Percentiles rank a stretch among this genome's conserved stretches.
Conservation (phyloP, 92 coral and sea anemone genomes). For the Diadumene lineata region DNA sequence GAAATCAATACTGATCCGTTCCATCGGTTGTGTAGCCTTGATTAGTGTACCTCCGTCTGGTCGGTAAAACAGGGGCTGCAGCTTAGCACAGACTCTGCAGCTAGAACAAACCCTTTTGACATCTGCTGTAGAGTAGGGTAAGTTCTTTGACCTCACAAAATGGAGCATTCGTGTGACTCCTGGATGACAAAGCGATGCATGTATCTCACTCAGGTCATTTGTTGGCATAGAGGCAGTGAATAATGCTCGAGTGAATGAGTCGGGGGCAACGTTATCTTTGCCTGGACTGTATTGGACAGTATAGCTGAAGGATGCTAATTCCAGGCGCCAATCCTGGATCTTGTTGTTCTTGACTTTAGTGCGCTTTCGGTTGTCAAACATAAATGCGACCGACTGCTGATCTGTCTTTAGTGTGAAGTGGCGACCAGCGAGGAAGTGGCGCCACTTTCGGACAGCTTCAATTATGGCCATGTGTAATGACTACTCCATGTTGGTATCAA, state of each 20-base stretch:
- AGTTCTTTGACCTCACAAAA: slow-evolving; percentile 42
- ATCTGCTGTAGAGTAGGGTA: slow-evolving; percentile 56
- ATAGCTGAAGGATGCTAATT: slow-evolving; percentile 34
- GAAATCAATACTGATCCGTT: slow-evolving; percentile 53
- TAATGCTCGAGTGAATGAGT: slow-evolving; percentile 27
- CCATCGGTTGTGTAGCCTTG: slow-evolving; percentile 56
- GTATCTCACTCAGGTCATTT: slow-evolving; percentile 26
- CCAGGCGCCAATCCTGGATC: slow-evolving; percentile 29
- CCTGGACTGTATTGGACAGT: slow-evolving; percentile 29
- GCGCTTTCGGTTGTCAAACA: slow-evolving; percentile 53
- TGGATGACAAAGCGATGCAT: slow-evolving; percentile 47
- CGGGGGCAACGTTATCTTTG: slow-evolving; percentile 38
- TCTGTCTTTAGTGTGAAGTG: slow-evolving; percentile 19
- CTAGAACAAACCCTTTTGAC: slow-evolving; percentile 21
- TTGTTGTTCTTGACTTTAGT: slow-evolving; percentile 39
- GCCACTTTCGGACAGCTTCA: slow-evolving; percentile 30
- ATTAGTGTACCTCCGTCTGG: slow-evolving; percentile 34
- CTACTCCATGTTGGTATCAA: no score
- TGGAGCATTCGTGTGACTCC: slow-evolving; percentile 46
- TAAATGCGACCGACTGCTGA: slow-evolving; percentile 20
- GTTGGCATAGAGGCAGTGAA: slow-evolving; percentile 35
- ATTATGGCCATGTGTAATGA: no score
- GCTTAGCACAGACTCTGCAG: slow-evolving; percentile 45
- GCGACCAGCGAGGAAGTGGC: slow-evolving; percentile 28
- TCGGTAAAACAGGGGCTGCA: slow-evolving; percentile 47